phyloP scores from a whole-genome alignment of 2,797 vertebrate species.

The Urophycis tenuis region DNA sequence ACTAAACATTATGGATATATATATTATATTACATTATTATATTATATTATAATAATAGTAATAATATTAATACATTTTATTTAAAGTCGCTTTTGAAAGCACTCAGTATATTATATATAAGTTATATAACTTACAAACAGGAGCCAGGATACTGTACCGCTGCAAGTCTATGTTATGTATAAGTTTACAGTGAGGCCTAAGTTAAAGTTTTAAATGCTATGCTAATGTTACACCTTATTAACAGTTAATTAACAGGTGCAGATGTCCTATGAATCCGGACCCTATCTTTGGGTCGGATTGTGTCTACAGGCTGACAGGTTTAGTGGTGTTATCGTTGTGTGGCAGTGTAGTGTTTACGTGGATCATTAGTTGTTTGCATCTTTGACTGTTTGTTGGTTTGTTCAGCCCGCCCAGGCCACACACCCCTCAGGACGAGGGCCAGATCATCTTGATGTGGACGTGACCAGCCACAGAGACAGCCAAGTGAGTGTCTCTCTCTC shows the following conservation, averaged over 20 bases:
- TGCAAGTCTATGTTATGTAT: not conserved
- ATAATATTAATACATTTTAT: too few species aligned
- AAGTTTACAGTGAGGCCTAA: not conserved
- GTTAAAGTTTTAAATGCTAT: not conserved
- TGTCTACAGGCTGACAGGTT: not conserved
- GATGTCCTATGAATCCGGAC: not conserved
- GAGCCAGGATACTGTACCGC: too few species aligned
- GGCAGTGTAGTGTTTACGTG: not conserved
- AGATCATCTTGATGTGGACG: conserved; percentile 96
- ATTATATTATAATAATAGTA: not conserved
- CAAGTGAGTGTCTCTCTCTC: conserved; percentile 56
- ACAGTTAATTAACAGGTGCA: not conserved
- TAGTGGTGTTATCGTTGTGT: not conserved
- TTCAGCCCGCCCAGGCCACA: conserved; percentile 72
- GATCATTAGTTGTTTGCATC: not conserved
- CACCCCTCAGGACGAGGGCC: conserved; percentile 91
- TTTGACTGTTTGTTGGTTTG: conserved; percentile 9
- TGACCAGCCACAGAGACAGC: conserved; percentile 78
- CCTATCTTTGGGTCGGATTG: not conserved
- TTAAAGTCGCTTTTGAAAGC: too few species aligned
- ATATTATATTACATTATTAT: not conserved
- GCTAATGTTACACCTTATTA: not conserved
- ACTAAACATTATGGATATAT: not conserved
- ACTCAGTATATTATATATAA: too few species aligned
- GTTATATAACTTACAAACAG: too few species aligned